Percentiles rank a stretch among this genome's conserved stretches.
phyloP scores from a whole-genome alignment of 2,888 invertebrate genomes.

The Bhutanitis thaidina region DNA sequence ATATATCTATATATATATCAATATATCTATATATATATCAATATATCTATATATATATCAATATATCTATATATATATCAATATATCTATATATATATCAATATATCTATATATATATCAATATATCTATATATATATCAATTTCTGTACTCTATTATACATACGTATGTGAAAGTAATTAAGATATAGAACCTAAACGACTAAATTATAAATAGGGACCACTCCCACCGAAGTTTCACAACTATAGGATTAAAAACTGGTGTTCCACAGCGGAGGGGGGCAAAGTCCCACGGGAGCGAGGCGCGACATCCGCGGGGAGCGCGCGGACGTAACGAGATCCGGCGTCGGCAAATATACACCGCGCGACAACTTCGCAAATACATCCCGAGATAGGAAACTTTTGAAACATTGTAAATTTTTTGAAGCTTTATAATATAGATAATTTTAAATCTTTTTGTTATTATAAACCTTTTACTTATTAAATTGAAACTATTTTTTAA shows the following conservation, averaged over 20 bases:
- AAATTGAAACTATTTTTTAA: too few relatives aligned
- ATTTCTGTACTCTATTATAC: too few relatives aligned
- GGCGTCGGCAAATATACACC: constrained; percentile 21
- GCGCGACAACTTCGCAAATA: background rate
- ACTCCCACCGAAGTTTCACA: background rate
- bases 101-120: too few relatives aligned
- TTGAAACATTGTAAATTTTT: too few relatives aligned
- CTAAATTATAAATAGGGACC: background rate
- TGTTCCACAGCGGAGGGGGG: constrained; percentile 19
- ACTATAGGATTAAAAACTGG: constrained; percentile 4
- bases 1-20: too few relatives aligned
- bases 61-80: too few relatives aligned
- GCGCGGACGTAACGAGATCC: constrained; percentile 48
- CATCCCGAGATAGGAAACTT: constrained; percentile 1
- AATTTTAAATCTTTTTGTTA: background rate
- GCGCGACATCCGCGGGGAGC: constrained; percentile 38
- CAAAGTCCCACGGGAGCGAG: constrained; percentile 36
- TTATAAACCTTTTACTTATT: too few relatives aligned
- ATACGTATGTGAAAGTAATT: background rate
- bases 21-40: too few relatives aligned
- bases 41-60: too few relatives aligned
- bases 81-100: too few relatives aligned
- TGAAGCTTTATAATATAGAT: too few relatives aligned
- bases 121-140: too few relatives aligned
- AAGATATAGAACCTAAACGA: background rate